These are phyloP conservation scores for Rhinopomastus cyanomelas DNA, from an alignment of 2,113 vertebrate species.

Conservation along the genomic window DNA sequence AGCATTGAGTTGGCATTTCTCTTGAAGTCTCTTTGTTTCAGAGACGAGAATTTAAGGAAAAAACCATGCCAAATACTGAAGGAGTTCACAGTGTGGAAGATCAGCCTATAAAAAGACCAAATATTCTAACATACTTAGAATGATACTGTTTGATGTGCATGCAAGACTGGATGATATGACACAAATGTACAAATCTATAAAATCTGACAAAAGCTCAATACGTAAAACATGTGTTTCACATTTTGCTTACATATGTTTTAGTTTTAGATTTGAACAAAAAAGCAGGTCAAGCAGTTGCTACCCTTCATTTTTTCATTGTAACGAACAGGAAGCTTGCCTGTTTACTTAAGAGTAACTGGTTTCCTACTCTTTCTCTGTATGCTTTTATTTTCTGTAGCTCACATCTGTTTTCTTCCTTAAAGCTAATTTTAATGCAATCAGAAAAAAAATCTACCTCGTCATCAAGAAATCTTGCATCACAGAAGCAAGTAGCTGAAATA, in stretches of 20 bases:
- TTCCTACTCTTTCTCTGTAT: slow-evolving; percentile 50
- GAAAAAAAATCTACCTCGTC: background rate
- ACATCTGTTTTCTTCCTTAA: slow-evolving; percentile 24
- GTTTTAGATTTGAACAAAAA: slow-evolving; percentile 65
- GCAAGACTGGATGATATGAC: background rate
- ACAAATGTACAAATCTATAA: background rate
- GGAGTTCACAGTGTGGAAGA: background rate
- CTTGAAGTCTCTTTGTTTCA: slow-evolving; percentile 8
- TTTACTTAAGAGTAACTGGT: slow-evolving; percentile 28
- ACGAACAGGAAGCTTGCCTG: slow-evolving; percentile 63
- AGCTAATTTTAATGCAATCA: background rate
- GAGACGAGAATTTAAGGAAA: background rate
- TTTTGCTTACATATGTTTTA: slow-evolving; percentile 57
- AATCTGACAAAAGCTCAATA: slow-evolving; percentile 20
- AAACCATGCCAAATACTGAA: accelerated
- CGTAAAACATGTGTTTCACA: slow-evolving; percentile 55
- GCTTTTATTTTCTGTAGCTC: slow-evolving; percentile 25
- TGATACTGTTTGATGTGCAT: background rate
- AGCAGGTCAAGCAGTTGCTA: slow-evolving; percentile 66
- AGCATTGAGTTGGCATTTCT: background rate
- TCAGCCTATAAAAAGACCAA: background rate
- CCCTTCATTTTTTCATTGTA: slow-evolving; percentile 60
- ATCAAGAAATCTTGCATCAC: background rate
- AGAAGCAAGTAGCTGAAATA: background rate
- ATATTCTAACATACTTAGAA: background rate